Evolutionary conservation across 1,140 invertebrate species (phyloP), one percentile per base, ranked within the genome.

Genomic region (Onthophagus taurus): DNA sequence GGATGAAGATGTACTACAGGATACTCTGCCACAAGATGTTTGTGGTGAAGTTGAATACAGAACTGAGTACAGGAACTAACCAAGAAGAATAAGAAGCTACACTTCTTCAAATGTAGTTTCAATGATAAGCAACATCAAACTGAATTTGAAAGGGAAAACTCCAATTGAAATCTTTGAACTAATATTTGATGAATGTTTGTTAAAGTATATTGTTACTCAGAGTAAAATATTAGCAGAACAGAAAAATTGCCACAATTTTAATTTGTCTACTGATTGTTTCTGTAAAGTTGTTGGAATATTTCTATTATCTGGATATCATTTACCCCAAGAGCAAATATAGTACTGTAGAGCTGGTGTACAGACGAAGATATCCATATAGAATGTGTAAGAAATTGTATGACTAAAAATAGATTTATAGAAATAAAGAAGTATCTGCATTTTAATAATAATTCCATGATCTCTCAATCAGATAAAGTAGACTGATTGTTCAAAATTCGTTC

Each of bases 391-490:
- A 20, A 33, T 5, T 31, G 29, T 20, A 42, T 42, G 41, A 18
- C 41, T 6, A 9, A 30, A 16, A 42, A 42, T 20, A 31, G 41
- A 31, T 42, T 12, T 31, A 12, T 18, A 12, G 41, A 42, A 26
- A 42, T 42, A 42, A 42, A 42, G 14, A 20, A 30, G 13, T 18
- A 31, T 42, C 20, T 42, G 13, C 41, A 33, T 29, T 33, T 31
- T n/a, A 18, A 14, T n/a, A 21, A 42, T 30, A 42, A 42, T 29
- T 9, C n/a, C 9, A 34, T 9, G 11, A 34, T 36, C 12, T 21
- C 12, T 9, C 11, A 16, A 18, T 31, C 31, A 16, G 6, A 26
- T n/a, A 7, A n/a, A n/a, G 8, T n/a, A 18, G 34, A 36, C 11
- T 18, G 19, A 36, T 18, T 36, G 13, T 36, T 19, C 18, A 16